phyloP scores from a whole-genome alignment of 1,140 invertebrate species.

The Conus ventricosus region DNA sequence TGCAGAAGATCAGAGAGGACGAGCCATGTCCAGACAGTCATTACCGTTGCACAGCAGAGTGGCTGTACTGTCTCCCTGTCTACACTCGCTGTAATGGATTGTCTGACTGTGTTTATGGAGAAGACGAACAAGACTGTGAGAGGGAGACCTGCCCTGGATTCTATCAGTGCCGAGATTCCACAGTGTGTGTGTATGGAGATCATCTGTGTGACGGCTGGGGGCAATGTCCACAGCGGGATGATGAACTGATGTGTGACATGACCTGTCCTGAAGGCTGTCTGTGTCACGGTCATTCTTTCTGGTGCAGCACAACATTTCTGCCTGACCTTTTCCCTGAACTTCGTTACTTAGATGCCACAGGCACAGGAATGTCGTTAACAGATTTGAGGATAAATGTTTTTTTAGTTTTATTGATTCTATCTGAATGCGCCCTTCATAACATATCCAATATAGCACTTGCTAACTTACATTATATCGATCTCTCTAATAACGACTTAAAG shows the following conservation, averaged over 20 bases:
- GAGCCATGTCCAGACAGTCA: too few species aligned
- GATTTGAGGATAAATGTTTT: too few species aligned
- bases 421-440: too few species aligned
- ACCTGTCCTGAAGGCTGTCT: neutral
- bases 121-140: neutral
- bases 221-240: slow-evolving; percentile 33
- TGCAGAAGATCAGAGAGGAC: too few species aligned
- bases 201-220: neutral
- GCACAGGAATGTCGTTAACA: neutral
- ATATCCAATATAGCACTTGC: too few species aligned
- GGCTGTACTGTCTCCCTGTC: slow-evolving; percentile 25
- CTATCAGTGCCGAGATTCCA: neutral
- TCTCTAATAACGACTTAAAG: too few species aligned
- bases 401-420: too few species aligned
- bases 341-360: neutral
- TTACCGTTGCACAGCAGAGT: too few species aligned
- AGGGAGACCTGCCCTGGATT: neutral
- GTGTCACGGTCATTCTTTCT: neutral
- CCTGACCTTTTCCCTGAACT: neutral
- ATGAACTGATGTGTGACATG: neutral
- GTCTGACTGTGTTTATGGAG: slow-evolving; percentile 26
- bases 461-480: too few species aligned
- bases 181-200: neutral
- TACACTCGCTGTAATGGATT: slow-evolving; percentile 39
- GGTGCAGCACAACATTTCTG: neutral